Percentiles rank a stretch among this genome's conserved stretches.
Evolutionary conservation across 2,113 vertebrate species (phyloP).

Genomic region (Patagioenas fasciata): DNA sequence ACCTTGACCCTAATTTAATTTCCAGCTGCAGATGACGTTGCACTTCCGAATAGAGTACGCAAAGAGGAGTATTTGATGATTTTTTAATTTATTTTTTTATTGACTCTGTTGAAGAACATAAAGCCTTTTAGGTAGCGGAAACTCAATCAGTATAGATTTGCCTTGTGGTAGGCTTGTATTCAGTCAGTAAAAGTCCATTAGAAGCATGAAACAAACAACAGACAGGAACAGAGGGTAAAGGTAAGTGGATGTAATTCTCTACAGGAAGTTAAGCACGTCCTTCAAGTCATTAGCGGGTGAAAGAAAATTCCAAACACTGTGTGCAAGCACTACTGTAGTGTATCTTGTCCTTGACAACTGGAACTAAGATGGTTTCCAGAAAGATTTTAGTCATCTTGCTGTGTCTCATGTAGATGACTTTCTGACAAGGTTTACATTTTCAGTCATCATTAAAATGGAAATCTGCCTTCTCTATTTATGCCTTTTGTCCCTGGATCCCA

Average conservation of each 20-base stretch:
- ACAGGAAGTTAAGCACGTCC: not conserved
- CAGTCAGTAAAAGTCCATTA: not conserved
- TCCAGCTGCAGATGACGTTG: not conserved
- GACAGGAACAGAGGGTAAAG: not conserved
- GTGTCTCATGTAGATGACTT: not conserved
- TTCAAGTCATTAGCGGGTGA: not conserved
- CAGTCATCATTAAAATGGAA: not conserved
- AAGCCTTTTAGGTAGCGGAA: not conserved
- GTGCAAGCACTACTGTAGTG: not conserved
- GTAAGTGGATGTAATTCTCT: not conserved
- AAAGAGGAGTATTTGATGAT: not conserved
- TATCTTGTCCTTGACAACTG: not conserved
- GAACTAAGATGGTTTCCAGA: not conserved
- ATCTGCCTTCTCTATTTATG: not conserved
- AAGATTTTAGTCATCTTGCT: not conserved
- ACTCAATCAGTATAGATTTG: conserved; percentile 22
- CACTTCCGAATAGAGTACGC: not conserved
- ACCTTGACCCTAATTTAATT: not conserved
- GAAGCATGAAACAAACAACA: not conserved
- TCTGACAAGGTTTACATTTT: not conserved
- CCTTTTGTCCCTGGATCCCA: not conserved
- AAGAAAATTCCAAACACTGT: not conserved
- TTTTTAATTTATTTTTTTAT: not conserved
- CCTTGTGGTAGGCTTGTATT: not conserved
- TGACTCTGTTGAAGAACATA: not conserved